These are phyloP conservation scores for Branchellion lobata DNA, from an alignment of 2,888 invertebrate genomes.

Conservation along the genomic window DNA sequence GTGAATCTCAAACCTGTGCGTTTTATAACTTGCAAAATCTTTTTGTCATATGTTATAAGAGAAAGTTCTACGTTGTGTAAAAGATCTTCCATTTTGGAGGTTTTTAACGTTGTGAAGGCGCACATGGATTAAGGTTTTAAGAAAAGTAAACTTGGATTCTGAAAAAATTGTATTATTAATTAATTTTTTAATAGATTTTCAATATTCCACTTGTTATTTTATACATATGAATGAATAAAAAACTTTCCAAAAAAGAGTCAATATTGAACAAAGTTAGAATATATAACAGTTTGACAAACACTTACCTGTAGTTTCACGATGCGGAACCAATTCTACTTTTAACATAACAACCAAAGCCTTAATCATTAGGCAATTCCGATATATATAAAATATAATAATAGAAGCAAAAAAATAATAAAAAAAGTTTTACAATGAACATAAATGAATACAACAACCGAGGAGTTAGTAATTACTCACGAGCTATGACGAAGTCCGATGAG, in stretches of 20 bases:
- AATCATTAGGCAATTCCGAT: too few species aligned
- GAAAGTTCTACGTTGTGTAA: background rate
- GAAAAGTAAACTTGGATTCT: too few species aligned
- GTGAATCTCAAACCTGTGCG: background rate
- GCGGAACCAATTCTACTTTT: too few species aligned
- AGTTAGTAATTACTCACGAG: too few species aligned
- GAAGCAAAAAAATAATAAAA: too few species aligned
- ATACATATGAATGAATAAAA: background rate
- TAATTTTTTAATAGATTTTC: background rate
- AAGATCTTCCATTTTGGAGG: background rate
- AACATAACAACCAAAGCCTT: too few species aligned
- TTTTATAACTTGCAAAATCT: conserved; percentile 7
- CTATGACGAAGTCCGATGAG: too few species aligned
- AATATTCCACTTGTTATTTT: background rate
- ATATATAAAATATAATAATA: too few species aligned
- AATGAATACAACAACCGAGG: too few species aligned
- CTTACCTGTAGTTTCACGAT: background rate
- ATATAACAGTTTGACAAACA: background rate
- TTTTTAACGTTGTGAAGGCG: background rate
- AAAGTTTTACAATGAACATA: too few species aligned
- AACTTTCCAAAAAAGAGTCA: background rate
- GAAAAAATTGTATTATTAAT: background rate
- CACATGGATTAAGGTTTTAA: background rate
- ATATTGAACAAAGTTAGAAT: background rate
- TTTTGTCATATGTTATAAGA: background rate